Percentiles rank a stretch among this genome's conserved stretches.
Evolutionary conservation across 2,888 invertebrate species (phyloP).

Genomic region (Cinara cedri): DNA sequence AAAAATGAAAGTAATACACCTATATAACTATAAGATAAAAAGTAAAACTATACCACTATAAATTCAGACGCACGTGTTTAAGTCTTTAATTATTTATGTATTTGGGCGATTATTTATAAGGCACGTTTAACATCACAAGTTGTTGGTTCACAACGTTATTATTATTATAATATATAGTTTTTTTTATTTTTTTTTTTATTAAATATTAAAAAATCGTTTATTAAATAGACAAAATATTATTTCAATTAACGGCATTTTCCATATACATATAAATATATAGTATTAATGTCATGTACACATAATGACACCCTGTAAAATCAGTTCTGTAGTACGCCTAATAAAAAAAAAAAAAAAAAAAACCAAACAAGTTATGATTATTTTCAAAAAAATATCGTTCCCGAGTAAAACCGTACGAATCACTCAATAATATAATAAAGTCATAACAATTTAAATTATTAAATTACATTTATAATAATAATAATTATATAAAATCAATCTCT

Average conservation of each 20-base stretch:
- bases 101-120: slow-evolving; percentile 40
- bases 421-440: no score
- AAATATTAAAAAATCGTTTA: slow-evolving; percentile 13
- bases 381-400: slow-evolving; percentile 10
- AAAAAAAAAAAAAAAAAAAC: no score
- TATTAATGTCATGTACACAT: neutral
- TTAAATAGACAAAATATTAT: no score
- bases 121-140: slow-evolving; percentile 54
- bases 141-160: no score
- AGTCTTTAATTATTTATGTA: slow-evolving; percentile 46
- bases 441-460: no score
- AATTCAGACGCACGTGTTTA: slow-evolving; percentile 42
- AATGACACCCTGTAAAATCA: slow-evolving; percentile 56
- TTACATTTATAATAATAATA: no score
- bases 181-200: neutral
- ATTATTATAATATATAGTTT: slow-evolving; percentile 7
- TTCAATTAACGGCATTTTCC: no score
- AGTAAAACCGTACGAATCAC: slow-evolving; percentile 39
- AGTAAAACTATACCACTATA: slow-evolving; percentile 28
- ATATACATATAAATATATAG: neutral
- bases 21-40: slow-evolving; percentile 40
- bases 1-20: slow-evolving; percentile 11
- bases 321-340: slow-evolving; percentile 46
- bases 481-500: no score
- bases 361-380: slow-evolving; percentile 36